Conservation (phyloP, 92 coral and sea anemone genomes). For the Parazoanthus darwini region DNA sequence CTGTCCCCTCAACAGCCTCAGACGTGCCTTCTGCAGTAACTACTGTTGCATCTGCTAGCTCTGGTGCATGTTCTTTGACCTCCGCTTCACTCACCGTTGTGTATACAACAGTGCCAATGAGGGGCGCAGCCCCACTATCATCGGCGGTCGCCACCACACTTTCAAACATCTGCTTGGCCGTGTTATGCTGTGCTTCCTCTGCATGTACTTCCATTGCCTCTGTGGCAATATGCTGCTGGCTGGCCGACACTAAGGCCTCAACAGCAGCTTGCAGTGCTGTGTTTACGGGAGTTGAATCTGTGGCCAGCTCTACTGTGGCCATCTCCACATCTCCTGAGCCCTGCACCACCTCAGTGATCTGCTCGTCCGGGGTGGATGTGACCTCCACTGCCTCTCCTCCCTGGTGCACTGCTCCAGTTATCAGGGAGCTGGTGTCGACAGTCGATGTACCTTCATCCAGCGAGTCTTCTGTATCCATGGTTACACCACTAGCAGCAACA, state of each 20-base stretch:
- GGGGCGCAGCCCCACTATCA: not conserved
- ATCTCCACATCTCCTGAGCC: conserved; percentile 84
- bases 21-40: conserved; percentile 15
- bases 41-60: conserved; percentile 10
- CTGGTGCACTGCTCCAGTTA: conserved; percentile 53
- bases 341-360: conserved; percentile 71
- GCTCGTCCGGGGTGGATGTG: conserved; percentile 39
- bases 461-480: conserved; percentile 85
- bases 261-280: conserved; percentile 93
- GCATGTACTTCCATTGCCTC: conserved; percentile 70
- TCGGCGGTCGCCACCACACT: conserved; percentile 66
- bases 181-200: conserved; percentile 55
- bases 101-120: conserved; percentile 34
- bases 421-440: conserved; percentile 80
- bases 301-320: conserved; percentile 88
- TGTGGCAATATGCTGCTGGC: conserved; percentile 85
- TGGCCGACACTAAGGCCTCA: conserved; percentile 90
- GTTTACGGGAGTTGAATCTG: conserved; percentile 75
- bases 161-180: conserved; percentile 74
- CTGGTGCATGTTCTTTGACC: conserved; percentile 39
- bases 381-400: conserved; percentile 38
- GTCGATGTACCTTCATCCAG: conserved; percentile 69
- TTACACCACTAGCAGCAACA: conserved; percentile 90
- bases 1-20: conserved; percentile 31
- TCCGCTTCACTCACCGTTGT: conserved; percentile 41